Evolutionary conservation across 2,888 invertebrate genomes (phyloP).

Genomic region (Tuta absoluta): DNA sequence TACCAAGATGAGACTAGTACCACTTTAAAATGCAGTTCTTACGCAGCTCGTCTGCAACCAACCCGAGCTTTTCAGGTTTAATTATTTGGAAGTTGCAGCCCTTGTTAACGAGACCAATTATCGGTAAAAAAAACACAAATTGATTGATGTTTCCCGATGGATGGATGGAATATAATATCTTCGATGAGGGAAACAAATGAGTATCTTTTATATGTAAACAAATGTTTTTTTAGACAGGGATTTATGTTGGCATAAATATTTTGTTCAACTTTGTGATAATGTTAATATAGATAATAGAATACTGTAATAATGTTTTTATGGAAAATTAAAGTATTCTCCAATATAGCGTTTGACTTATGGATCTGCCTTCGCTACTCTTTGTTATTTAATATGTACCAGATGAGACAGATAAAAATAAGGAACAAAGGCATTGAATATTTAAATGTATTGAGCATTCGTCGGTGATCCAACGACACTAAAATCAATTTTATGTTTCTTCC

Average conservation of each 20-base stretch:
- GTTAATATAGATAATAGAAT: too few species aligned
- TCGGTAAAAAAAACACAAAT: slow-evolving; percentile 19
- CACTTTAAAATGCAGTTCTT: not conserved
- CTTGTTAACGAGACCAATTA: slow-evolving; percentile 31
- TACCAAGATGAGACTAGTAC: too few species aligned
- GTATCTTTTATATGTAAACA: not conserved
- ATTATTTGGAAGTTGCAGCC: slow-evolving; percentile 66
- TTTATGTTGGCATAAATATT: not conserved
- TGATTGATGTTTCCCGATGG: slow-evolving; percentile 23
- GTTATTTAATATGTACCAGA: too few species aligned
- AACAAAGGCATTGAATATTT: too few species aligned
- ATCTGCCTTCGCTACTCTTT: too few species aligned
- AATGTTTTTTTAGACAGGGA: slow-evolving; percentile 5
- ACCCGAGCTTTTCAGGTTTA: slow-evolving; percentile 59
- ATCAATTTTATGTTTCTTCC: not conserved
- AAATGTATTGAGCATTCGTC: too few species aligned
- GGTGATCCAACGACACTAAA: not conserved
- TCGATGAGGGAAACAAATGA: slow-evolving; percentile 22
- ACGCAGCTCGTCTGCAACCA: not conserved
- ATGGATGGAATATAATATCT: slow-evolving; percentile 23
- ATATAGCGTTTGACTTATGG: too few species aligned
- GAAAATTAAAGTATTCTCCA: too few species aligned
- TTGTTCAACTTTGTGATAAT: not conserved
- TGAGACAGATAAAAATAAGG: too few species aligned
- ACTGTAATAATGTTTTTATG: too few species aligned